Evolutionary conservation across 2,888 invertebrate species (phyloP).

Genomic region (Brachynemurus nebulosus): DNA sequence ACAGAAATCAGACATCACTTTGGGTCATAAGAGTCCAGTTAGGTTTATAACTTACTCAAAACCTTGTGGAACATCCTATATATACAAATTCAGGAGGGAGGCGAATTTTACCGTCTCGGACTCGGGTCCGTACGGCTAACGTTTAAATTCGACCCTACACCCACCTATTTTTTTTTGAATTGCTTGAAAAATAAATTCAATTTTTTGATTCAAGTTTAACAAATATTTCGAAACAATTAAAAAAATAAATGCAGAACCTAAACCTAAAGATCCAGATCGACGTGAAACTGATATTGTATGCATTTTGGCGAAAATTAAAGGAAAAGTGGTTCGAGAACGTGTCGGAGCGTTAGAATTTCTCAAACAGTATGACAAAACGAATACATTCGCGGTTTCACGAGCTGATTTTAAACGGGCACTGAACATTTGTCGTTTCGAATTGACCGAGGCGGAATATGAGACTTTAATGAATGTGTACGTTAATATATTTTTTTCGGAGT

Average conservation of each 20-base stretch:
- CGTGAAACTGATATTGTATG: slow-evolving; percentile 51
- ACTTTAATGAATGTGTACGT: slow-evolving; percentile 58
- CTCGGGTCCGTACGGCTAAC: background rate
- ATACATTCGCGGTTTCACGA: slow-evolving; percentile 46
- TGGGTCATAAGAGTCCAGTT: too few species aligned
- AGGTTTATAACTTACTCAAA: too few species aligned
- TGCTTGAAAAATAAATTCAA: background rate
- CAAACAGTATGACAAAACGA: slow-evolving; percentile 47
- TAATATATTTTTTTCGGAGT: background rate
- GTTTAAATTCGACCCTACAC: too few species aligned
- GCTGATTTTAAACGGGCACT: slow-evolving; percentile 59
- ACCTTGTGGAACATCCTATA: too few species aligned
- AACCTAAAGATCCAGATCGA: slow-evolving; percentile 23
- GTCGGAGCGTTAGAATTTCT: slow-evolving; percentile 52
- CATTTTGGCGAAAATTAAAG: slow-evolving; percentile 60
- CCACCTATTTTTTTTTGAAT: background rate
- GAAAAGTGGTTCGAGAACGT: slow-evolving; percentile 53
- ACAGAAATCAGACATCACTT: too few species aligned
- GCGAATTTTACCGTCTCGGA: background rate
- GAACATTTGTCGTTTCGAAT: slow-evolving; percentile 46
- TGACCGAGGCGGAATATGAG: slow-evolving; percentile 51
- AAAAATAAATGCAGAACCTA: slow-evolving; percentile 27
- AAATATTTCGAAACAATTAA: slow-evolving; percentile 29
- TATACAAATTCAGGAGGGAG: background rate
- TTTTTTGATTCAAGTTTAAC: slow-evolving; percentile 23